Evolutionary conservation across 2,888 invertebrate genomes (phyloP).

Genomic region (Cylloceria caligata): DNA sequence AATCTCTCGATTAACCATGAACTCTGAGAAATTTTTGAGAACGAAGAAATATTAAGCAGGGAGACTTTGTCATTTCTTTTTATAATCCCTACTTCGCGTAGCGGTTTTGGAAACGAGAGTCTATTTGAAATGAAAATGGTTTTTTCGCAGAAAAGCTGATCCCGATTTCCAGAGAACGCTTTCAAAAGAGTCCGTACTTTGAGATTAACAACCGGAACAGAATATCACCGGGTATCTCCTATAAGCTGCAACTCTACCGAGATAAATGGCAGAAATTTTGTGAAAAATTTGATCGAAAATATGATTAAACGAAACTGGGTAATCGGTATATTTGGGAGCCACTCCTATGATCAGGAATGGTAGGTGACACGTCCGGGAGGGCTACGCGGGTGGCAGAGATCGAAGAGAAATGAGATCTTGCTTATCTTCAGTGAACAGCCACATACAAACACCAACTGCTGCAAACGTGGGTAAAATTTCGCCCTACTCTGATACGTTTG

Average conservation of each 20-base stretch:
- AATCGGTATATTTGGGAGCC: slow-evolving; percentile 67
- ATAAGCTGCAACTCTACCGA: slow-evolving; percentile 73
- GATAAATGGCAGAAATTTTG: slow-evolving; percentile 54
- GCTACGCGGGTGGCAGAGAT: slow-evolving; percentile 34
- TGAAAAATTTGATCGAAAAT: slow-evolving; percentile 74
- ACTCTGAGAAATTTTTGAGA: not conserved
- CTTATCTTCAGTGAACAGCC: slow-evolving; percentile 77
- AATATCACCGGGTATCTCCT: slow-evolving; percentile 77
- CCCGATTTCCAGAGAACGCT: slow-evolving; percentile 77
- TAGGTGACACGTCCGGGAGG: slow-evolving; percentile 47
- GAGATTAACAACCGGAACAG: slow-evolving; percentile 78
- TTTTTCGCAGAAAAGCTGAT: slow-evolving; percentile 15
- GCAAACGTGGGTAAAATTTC: slow-evolving; percentile 68
- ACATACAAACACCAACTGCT: slow-evolving; percentile 73
- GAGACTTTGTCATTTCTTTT: not conserved
- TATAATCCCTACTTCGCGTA: not conserved
- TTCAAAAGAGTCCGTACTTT: slow-evolving; percentile 81
- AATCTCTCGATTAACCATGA: not conserved
- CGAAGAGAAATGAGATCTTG: slow-evolving; percentile 59
- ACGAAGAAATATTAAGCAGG: not conserved
- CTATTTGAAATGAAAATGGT: not conserved
- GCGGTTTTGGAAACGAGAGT: not conserved
- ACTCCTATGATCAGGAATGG: slow-evolving; percentile 60
- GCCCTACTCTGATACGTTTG: slow-evolving; percentile 34
- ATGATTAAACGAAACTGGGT: slow-evolving; percentile 80